Evolutionary conservation across 2,113 vertebrate species (phyloP), one percentile per base, ranked within the genome.

Genomic region (Lophotis ruficrista): DNA sequence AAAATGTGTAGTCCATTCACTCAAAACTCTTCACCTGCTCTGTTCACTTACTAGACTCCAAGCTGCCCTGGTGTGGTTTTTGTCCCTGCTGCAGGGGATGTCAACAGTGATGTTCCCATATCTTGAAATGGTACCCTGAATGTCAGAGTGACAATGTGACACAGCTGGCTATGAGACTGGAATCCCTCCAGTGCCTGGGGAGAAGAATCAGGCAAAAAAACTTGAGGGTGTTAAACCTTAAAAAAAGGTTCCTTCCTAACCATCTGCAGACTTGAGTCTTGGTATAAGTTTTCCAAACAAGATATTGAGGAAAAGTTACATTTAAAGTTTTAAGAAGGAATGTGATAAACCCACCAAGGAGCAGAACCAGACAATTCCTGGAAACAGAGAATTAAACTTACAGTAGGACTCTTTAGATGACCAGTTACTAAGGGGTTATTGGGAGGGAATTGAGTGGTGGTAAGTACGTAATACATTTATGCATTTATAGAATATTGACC

Each of bases 1-100:
- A 12, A 37, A 61, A 9, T 4, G 4, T 27, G 50, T 38, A 50
- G 21, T 66, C 43, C 12, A 3, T 70, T 89, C 0, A 0, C 33
- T 62, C 51, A 62, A 51, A 89, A 33, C 20, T 51, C 12, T 70
- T 25, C 31, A 10, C 45, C 86, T 81, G 25, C 16, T 77, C 47
- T 15, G 4, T 65, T 87, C 48, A 14, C 3, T 5, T 14, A 23
- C 31, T 41, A 54, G 8, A 17, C 8, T 43, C 45, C 22, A 69
- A 60, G 41, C 6, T 70, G 47, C 17, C 20, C 11, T 66, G 47
- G 20, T 70, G 41, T 77, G 50, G 2, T 35, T 41, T 50, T 4
- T 69, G 23, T 88, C 15, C 18, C 38, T 37, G 4, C 41, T 25
- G 4, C 2, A 31, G 24, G 23, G 10, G 25, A 41, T 35, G 11